These are phyloP conservation scores for Acanthurus leucopareius DNA, from an alignment of 2,797 vertebrate genomes.

Conservation along the genomic window DNA sequence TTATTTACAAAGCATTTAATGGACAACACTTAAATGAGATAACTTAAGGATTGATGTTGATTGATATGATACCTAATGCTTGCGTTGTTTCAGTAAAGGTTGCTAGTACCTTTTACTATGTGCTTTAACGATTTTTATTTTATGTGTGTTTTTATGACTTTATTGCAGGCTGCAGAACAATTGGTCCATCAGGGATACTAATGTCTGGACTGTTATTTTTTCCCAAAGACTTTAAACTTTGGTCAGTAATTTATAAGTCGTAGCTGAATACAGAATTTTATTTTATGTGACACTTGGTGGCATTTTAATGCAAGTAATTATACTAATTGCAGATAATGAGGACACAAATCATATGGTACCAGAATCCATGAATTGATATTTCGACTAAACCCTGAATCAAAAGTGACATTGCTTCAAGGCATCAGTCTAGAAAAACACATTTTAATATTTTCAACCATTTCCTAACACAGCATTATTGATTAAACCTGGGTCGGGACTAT, in stretches of 20 bases:
- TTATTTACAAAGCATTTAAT: constrained; percentile 56
- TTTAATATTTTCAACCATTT: constrained; percentile 18
- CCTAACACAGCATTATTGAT: constrained; percentile 43
- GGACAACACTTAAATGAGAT: constrained; percentile 32
- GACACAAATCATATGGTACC: constrained; percentile 19
- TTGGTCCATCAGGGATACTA: constrained; percentile 22
- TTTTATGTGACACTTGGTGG: constrained; percentile 33
- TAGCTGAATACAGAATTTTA: constrained; percentile 25
- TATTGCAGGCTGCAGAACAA: constrained; percentile 50
- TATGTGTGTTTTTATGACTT: constrained; percentile 60
- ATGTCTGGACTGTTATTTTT: constrained; percentile 27
- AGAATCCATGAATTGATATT: constrained; percentile 48
- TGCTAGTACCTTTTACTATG: constrained; percentile 57
- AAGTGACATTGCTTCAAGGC: constrained; percentile 22
- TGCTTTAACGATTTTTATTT: constrained; percentile 53
- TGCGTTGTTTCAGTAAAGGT: constrained; percentile 45
- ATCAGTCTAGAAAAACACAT: constrained; percentile 8
- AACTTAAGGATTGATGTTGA: constrained; percentile 42
- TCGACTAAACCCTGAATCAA: constrained; percentile 37
- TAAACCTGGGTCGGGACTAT: constrained; percentile 39
- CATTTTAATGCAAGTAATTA: constrained; percentile 44
- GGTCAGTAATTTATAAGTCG: constrained; percentile 39
- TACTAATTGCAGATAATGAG: constrained; percentile 55
- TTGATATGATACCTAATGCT: constrained; percentile 46
- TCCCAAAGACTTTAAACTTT: constrained; percentile 19